phyloP scores from a whole-genome alignment of 1,140 invertebrate genomes.

The Drosophila pruinosa region DNA sequence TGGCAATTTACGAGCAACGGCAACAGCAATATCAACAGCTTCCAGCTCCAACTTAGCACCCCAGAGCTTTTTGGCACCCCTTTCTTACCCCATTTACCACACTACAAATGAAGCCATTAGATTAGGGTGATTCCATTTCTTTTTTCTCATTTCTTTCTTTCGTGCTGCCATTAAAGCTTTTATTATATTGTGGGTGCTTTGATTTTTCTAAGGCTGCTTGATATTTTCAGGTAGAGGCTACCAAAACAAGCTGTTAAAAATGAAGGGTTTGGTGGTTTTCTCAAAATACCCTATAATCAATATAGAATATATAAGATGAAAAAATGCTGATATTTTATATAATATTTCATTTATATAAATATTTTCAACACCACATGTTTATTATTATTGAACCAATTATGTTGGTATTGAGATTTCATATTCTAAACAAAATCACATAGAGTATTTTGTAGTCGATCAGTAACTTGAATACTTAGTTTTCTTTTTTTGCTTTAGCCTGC shows the following conservation, averaged over 20 bases:
- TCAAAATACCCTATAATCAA: background rate
- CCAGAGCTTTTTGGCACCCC: constrained; percentile 21
- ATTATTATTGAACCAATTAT: no score
- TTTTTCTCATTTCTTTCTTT: constrained; percentile 7
- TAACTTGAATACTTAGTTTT: background rate
- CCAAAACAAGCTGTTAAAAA: constrained; percentile 39
- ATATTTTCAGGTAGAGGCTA: constrained; percentile 44
- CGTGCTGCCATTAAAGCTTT: constrained; percentile 33
- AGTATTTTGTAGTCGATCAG: background rate
- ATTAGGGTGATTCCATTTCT: constrained; percentile 18
- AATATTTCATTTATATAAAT: no score
- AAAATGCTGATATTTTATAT: background rate
- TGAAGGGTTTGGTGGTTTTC: background rate
- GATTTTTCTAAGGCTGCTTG: constrained; percentile 52
- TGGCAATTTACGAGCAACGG: constrained; percentile 43
- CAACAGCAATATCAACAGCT: background rate
- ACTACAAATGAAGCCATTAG: constrained; percentile 69
- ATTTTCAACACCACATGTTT: no score
- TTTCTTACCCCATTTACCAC: background rate
- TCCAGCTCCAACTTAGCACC: background rate
- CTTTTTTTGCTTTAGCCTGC: constrained; percentile 19
- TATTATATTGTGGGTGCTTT: constrained; percentile 45
- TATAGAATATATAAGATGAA: background rate
- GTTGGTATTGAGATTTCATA: background rate
- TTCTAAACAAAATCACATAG: background rate